Evolutionary conservation across 2,888 invertebrate species (phyloP).

Genomic region (Cantharis rustica): DNA sequence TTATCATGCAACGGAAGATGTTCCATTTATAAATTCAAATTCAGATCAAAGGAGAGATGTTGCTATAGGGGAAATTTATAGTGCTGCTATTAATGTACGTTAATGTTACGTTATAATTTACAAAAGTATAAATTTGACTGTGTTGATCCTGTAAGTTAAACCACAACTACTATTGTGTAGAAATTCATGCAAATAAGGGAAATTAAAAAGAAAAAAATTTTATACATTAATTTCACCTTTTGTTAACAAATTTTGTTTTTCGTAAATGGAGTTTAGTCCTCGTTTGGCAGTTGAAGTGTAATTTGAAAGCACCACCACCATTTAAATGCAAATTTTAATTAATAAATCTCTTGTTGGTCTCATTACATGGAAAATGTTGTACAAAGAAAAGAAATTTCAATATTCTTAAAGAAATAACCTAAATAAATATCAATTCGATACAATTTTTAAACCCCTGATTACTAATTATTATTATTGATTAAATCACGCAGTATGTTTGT

Average conservation of each 20-base stretch:
- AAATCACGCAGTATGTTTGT: background rate
- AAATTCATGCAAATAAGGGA: background rate
- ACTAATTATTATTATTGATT: background rate
- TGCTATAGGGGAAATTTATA: slow-evolving; percentile 50
- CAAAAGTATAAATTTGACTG: background rate
- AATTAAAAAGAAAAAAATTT: background rate
- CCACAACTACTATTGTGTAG: background rate
- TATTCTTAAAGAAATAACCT: background rate
- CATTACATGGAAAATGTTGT: background rate
- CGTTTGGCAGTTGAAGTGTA: background rate
- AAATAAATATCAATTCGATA: background rate
- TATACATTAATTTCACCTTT: background rate
- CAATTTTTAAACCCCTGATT: background rate
- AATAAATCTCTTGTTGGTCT: background rate
- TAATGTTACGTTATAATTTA: background rate
- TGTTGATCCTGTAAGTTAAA: background rate
- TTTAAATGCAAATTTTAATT: background rate
- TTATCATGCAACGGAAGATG: slow-evolving; percentile 65
- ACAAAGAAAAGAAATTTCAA: background rate
- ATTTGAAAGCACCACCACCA: background rate
- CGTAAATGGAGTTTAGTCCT: background rate
- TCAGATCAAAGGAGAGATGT: slow-evolving; percentile 54
- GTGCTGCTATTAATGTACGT: slow-evolving; percentile 51
- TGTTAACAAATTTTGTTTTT: background rate
- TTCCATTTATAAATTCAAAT: slow-evolving; percentile 61